These are phyloP conservation scores for Resseliella maxima DNA, from an alignment of 2,888 invertebrate species.

Conservation along the genomic window DNA sequence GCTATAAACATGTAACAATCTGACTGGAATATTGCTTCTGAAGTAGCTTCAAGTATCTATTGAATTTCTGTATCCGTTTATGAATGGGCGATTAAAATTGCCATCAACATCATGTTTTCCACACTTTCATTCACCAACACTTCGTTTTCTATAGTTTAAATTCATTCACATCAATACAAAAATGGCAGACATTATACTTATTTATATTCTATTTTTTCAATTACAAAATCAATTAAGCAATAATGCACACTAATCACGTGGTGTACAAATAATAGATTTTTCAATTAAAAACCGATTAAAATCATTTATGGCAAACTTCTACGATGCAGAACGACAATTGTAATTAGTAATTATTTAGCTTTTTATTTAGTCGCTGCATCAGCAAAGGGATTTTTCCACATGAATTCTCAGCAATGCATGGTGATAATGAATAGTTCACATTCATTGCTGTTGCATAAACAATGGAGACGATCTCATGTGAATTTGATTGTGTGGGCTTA, in stretches of 20 bases:
- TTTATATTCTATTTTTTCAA: too few species aligned
- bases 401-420: background rate
- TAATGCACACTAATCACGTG: slow-evolving; percentile 12
- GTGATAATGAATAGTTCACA: slow-evolving; percentile 51
- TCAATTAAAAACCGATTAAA: slow-evolving; percentile 46
- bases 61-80: background rate
- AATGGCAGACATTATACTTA: too few species aligned
- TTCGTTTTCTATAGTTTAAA: too few species aligned
- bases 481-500: slow-evolving; percentile 19
- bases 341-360: background rate
- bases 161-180: background rate
- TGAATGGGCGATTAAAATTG: slow-evolving; percentile 28
- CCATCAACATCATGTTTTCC: background rate
- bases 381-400: background rate
- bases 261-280: slow-evolving; percentile 1
- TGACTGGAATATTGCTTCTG: slow-evolving; percentile 12
- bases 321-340: slow-evolving; percentile 27
- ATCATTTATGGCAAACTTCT: slow-evolving; percentile 11
- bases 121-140: background rate
- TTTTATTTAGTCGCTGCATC: background rate
- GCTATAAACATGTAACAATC: slow-evolving; percentile 5
- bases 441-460: background rate
- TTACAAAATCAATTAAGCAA: slow-evolving; percentile 2
- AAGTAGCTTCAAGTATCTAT: slow-evolving; percentile 27
- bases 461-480: background rate